Evolutionary conservation across 1,140 invertebrate genomes (phyloP).

Genomic region (Coptotermes formosanus): DNA sequence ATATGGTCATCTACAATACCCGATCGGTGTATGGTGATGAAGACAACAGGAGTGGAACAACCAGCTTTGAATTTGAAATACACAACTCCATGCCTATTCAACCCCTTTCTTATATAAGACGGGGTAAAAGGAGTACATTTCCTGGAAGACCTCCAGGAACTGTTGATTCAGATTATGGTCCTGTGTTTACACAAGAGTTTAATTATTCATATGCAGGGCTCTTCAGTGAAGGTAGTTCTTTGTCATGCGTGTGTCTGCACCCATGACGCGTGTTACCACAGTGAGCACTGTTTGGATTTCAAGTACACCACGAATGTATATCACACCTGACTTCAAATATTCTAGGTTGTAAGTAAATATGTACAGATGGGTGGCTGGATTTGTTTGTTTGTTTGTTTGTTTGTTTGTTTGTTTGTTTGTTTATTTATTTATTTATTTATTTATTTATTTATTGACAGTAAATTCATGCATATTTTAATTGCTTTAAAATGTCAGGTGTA

Average conservation of each 20-base stretch:
- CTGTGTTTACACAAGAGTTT: neutral
- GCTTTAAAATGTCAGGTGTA: too few species aligned
- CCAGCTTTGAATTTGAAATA: neutral
- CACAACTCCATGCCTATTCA: neutral
- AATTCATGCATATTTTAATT: too few species aligned
- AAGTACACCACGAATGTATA: too few species aligned
- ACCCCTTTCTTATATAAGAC: neutral
- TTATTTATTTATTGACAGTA: too few species aligned
- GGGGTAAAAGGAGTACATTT: neutral
- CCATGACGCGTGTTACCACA: neutral
- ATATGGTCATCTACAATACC: neutral
- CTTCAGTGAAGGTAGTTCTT: neutral
- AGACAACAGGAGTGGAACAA: neutral
- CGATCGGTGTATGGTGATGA: neutral
- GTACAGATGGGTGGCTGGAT: too few species aligned
- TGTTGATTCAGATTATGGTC: neutral
- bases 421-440: too few species aligned
- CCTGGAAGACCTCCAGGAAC: constrained; percentile 2
- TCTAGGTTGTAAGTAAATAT: too few species aligned
- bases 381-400: too few species aligned
- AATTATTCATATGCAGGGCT: neutral
- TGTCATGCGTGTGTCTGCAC: neutral
- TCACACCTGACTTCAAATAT: too few species aligned
- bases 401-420: too few species aligned
- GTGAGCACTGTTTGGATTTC: neutral